Base-by-base conservation (phyloP, 2,797 vertebrate genomes). In the Nasua narica region DNA sequence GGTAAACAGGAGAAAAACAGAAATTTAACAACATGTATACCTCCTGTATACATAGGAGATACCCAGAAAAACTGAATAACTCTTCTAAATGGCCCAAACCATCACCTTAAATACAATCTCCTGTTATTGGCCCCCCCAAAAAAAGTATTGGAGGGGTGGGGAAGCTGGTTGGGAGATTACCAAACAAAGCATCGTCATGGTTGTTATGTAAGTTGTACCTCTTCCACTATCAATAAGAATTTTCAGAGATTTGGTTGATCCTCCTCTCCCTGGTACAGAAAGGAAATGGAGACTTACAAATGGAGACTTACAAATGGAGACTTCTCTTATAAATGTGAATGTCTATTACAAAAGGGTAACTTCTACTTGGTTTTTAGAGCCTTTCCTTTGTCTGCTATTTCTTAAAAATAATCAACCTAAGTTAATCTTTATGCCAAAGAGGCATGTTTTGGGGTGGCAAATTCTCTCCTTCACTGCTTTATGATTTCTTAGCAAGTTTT, bases 401-500 rank as follows among this genome's bases (percentile, higher is more conserved):
- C 69, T 83, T 83, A 67, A 76, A 91, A 89, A 54, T 46, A 32
- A 65, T 82, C 19, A 74, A 13, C 46, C 29, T 35, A 82, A 74
- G 54, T 58, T 76, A 65, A 56, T 65, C 29, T 58, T 88, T 83
- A 35, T 29, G 23, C 23, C 43, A 89, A 43, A 43, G 48, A 82
- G 13, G 8, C 12, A 13, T 83, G 76, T 65, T 89, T 67, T 15
- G 56, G 29, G 8, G 6, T n/a, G 3, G 35, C 40, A 54, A 46
- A 48, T 89, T 89, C 78, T 65, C 48, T 56, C 13, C 46, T 54
- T 25, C 8, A 16, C 56, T 83, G 87, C 92, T 97, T 86, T 97
- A 96, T 97, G 95, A 94, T 97, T 96, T 94, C 96, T 90, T 94
- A 81, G n/a, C 21, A 21, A 96, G 74, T 52, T 97, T 6, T 52